A percentile compares a stretch with the other conserved stretches of the same genome.
Evolutionary conservation across 2,888 invertebrate genomes (phyloP).

Genomic region (Myathropa florea): DNA sequence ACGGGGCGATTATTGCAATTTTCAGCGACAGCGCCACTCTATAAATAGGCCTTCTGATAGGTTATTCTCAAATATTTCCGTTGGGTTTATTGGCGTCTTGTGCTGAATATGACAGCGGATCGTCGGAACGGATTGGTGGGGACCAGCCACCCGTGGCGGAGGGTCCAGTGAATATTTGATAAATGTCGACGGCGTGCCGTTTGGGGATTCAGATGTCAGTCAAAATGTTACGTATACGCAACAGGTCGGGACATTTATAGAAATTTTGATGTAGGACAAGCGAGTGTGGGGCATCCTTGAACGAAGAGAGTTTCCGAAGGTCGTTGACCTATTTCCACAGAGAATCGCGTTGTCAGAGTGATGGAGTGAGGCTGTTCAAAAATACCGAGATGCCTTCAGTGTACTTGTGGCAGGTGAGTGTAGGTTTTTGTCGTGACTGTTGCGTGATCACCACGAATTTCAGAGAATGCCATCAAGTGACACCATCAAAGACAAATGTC

Average conservation of each 20-base stretch:
- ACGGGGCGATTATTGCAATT: background rate
- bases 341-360: no score
- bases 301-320: background rate
- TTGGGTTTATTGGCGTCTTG: constrained; percentile 13
- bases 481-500: no score
- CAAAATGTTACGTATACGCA: background rate
- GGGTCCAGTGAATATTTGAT: background rate
- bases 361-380: no score
- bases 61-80: background rate
- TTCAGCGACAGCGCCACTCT: background rate
- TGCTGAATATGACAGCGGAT: constrained; percentile 5
- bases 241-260: background rate
- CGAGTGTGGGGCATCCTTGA: background rate
- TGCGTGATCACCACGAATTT: no score
- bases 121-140: background rate
- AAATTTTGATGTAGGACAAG: background rate
- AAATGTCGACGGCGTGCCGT: background rate
- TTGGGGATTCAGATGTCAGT: no score
- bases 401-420: no score
- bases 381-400: no score
- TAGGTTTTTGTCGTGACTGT: no score
- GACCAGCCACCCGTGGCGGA: no score
- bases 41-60: background rate
- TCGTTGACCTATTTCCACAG: background rate
- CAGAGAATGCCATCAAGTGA: no score